A percentile compares a stretch with the other conserved stretches of the same genome.
Evolutionary conservation across 1,140 invertebrate genomes (phyloP).

Genomic region (Eurosta solidaginis): DNA sequence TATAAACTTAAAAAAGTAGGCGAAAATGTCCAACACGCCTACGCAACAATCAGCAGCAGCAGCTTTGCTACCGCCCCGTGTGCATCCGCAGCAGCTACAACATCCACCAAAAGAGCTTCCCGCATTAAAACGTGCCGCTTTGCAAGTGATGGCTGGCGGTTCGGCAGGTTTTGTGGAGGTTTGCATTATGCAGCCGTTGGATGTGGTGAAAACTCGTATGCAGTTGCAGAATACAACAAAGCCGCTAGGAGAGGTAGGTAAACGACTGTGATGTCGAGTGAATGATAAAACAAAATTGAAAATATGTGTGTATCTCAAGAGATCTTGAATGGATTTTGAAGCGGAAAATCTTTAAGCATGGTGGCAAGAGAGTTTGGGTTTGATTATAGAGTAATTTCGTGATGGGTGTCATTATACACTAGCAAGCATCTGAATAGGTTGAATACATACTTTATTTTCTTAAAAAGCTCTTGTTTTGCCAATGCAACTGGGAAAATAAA

Average conservation of each 20-base stretch:
- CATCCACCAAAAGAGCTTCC: constrained; percentile 40
- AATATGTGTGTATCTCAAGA: neutral
- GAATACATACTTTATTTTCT: too few species aligned
- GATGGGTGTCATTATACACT: too few species aligned
- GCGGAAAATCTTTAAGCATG: too few species aligned
- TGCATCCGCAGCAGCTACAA: neutral
- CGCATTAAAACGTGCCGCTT: constrained; percentile 71
- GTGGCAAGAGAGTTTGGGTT: too few species aligned
- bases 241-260: constrained; percentile 23
- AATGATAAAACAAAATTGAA: too few species aligned
- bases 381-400: too few species aligned
- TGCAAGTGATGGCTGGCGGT: constrained; percentile 86
- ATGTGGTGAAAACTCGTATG: constrained; percentile 88
- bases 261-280: neutral
- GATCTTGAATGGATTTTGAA: neutral
- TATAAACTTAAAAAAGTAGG: neutral
- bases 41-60: neutral
- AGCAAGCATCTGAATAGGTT: too few species aligned
- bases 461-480: too few species aligned
- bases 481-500: too few species aligned
- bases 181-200: constrained; percentile 93
- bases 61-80: neutral
- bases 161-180: constrained; percentile 93
- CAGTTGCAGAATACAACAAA: constrained; percentile 68
- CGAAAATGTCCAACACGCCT: neutral